Conservation (phyloP, 2,888 invertebrate species). For the Microplitis deprimator region DNA sequence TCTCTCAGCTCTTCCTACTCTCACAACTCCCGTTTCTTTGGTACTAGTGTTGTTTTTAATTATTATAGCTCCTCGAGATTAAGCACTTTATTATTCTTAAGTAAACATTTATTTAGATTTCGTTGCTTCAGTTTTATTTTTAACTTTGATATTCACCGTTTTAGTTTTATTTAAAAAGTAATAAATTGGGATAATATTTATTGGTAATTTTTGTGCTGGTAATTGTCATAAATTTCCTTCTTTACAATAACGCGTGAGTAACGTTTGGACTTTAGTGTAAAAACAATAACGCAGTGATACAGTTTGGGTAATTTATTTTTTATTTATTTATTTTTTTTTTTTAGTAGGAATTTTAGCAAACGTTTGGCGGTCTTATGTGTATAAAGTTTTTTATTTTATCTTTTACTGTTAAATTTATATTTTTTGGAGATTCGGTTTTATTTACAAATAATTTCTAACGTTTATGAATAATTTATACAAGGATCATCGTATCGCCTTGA, state of each 20-base stretch:
- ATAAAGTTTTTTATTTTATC: slow-evolving; percentile 54
- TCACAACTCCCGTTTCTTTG: neutral
- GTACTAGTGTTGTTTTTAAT: neutral
- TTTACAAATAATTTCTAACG: slow-evolving; percentile 68
- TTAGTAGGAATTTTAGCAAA: slow-evolving; percentile 56
- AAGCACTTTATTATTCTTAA: neutral
- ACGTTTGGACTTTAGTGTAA: slow-evolving; percentile 37
- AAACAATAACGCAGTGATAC: slow-evolving; percentile 42
- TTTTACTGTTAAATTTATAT: slow-evolving; percentile 4
- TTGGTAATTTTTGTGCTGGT: neutral
- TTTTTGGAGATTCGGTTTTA: slow-evolving; percentile 46
- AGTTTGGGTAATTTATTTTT: slow-evolving; percentile 6
- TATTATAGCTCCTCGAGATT: slow-evolving; percentile 12
- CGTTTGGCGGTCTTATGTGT: slow-evolving; percentile 59
- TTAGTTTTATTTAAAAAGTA: neutral
- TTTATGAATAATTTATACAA: slow-evolving; percentile 57
- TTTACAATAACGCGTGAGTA: neutral
- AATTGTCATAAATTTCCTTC: neutral
- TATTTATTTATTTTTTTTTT: slow-evolving; percentile 5
- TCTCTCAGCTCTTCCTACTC: neutral
- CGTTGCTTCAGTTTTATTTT: neutral
- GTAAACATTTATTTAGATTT: neutral
- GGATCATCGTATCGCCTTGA: slow-evolving; percentile 54
- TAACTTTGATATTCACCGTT: neutral
- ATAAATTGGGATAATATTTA: neutral